Conservation (phyloP, 2,797 vertebrate genomes). For the Yasuhikotakia modesta region DNA sequence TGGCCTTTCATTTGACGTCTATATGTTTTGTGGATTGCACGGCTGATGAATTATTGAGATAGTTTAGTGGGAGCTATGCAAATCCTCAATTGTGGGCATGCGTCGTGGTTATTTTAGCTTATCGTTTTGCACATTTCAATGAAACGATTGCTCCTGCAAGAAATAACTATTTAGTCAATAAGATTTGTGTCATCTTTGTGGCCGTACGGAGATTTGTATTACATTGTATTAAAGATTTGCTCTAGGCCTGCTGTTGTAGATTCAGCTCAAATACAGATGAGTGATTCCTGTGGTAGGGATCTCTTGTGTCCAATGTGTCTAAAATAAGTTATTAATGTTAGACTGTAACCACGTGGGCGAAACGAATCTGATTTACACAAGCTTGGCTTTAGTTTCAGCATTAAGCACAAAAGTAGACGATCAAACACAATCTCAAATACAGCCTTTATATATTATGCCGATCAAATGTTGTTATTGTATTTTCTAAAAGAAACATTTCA, state of each 20-base stretch:
- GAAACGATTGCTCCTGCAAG: neutral
- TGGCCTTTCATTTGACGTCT: constrained; percentile 48
- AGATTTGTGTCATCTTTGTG: neutral
- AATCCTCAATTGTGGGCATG: constrained; percentile 47
- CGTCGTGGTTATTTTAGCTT: neutral
- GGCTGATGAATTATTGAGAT: constrained; percentile 58
- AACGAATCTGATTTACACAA: too few species aligned
- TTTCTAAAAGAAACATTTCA: too few species aligned
- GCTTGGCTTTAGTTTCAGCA: too few species aligned
- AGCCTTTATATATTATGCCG: too few species aligned
- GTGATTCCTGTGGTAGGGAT: constrained; percentile 26
- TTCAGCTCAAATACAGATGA: constrained; percentile 24
- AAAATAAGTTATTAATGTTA: too few species aligned
- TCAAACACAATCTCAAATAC: too few species aligned
- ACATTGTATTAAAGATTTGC: too few species aligned
- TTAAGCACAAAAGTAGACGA: too few species aligned
- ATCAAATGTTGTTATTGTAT: too few species aligned
- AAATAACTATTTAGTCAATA: neutral
- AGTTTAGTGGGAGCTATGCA: constrained; percentile 51
- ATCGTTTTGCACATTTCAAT: constrained; percentile 8
- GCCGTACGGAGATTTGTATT: neutral
- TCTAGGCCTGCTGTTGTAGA: too few species aligned
- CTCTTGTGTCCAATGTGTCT: neutral
- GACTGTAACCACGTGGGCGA: too few species aligned
- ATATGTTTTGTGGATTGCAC: constrained; percentile 48